Percentiles rank a stretch among this genome's conserved stretches.
phyloP scores from a whole-genome alignment of 1,140 invertebrate species.

The Rhagoletis zephyria region DNA sequence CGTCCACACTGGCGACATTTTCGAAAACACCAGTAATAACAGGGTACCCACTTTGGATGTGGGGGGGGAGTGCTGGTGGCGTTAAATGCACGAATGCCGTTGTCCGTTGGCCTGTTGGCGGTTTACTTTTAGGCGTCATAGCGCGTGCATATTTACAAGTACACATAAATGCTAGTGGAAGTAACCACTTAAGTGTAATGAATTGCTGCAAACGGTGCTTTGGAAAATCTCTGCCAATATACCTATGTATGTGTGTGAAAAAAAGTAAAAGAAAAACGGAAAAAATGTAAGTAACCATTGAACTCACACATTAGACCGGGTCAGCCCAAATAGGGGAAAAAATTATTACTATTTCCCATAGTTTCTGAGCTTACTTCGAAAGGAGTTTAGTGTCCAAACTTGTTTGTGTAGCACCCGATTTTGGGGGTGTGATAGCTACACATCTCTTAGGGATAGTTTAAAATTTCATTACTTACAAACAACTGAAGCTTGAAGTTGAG shows the following conservation, averaged over 20 bases:
- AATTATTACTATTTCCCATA: too few relatives aligned
- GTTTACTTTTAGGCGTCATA: neutral
- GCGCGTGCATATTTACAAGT: neutral
- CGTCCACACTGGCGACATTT: neutral
- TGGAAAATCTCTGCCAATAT: neutral
- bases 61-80: neutral
- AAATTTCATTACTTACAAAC: too few relatives aligned
- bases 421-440: too few relatives aligned
- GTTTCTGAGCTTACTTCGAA: too few relatives aligned
- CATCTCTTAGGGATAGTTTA: too few relatives aligned
- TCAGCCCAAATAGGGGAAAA: too few relatives aligned
- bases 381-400: too few relatives aligned
- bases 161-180: slow-evolving; percentile 26
- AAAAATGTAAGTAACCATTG: too few relatives aligned
- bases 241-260: neutral
- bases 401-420: too few relatives aligned
- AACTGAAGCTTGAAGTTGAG: too few relatives aligned
- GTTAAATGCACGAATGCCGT: neutral
- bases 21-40: neutral
- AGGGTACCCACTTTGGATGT: neutral
- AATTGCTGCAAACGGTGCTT: neutral
- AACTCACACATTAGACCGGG: too few relatives aligned
- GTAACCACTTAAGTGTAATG: slow-evolving; percentile 14
- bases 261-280: neutral
- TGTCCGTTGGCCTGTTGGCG: slow-evolving; percentile 4